Base-by-base conservation (phyloP, 2,888 invertebrate species). In the Crossocerus cetratus region DNA sequence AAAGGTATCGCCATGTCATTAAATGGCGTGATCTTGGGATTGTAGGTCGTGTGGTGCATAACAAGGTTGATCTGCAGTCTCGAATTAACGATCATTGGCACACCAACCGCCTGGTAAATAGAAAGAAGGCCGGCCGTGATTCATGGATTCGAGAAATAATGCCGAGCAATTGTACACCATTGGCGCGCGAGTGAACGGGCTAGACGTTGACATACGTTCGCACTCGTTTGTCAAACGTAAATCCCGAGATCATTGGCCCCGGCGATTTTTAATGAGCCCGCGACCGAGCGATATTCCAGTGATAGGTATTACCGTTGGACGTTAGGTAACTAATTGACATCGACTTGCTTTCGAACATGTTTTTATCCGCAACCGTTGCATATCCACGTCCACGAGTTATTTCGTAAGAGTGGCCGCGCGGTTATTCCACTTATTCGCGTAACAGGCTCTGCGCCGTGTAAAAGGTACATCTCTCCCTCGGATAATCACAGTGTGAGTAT, bases 41-140 rank as follows among this genome's bases (percentile, higher is more conserved):
- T 95, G 54, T 93, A 94, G 20, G 89, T 87, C 0, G 94, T 93
- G 54, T 92, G 91, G 18, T 93, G 91, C 80, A 96, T 93, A 0
- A 94, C 92, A 3, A 96, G 89, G 87, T 96, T 96, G 21, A 95
- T 93, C 89, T 96, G 96, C 49, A 96, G 91, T 70, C 93, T 93
- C 16, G 94, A 92, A 14, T 92, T 91, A 0, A 94, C 92, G 22
- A 91, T 88, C 69, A 96, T 78, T 0, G 96, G 95, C 0, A 94
- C 91, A 8, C 96, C 96, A 3, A 94, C 80, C 66, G 91, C 91
- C 93, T 96, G 73, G 11, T 3, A 32, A 16, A 76, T 74, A 18
- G 65, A 55, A 16, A 53, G 18, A 63, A 60, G 16, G 14, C 0
- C 22, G n/a, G 21, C 43, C 11, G 49, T 13, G 4, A 18, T 5